These are phyloP conservation scores for Eupristina koningsbergeri DNA, from an alignment of 1,140 invertebrate species.

Conservation along the genomic window DNA sequence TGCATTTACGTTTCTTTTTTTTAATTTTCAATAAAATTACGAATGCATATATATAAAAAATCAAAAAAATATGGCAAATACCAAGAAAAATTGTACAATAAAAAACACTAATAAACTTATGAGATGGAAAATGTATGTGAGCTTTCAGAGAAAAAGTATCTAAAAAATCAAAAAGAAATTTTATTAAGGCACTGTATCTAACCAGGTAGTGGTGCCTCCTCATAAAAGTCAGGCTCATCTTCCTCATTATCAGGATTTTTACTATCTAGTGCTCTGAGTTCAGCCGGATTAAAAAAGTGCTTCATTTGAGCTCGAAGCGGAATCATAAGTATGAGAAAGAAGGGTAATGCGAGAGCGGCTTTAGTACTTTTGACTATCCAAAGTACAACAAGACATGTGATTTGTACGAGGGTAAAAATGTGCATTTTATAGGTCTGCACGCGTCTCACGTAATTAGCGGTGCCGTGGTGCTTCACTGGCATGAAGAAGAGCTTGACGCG, in stretches of 20 bases:
- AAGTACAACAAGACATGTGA: constrained; percentile 83
- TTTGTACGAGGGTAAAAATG: constrained; percentile 89
- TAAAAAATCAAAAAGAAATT: constrained; percentile 14
- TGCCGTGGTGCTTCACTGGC: constrained; percentile 94
- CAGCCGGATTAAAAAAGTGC: constrained; percentile 83
- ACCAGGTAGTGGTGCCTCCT: constrained; percentile 85
- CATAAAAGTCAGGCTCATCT: constrained; percentile 94
- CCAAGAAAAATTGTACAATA: neutral
- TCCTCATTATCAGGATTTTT: constrained; percentile 85
- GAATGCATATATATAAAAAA: neutral
- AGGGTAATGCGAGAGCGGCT: constrained; percentile 91
- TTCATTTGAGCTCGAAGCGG: constrained; percentile 85
- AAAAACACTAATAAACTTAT: neutral
- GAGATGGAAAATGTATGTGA: neutral
- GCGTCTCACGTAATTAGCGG: constrained; percentile 83
- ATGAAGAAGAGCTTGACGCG: constrained; percentile 89
- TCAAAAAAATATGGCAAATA: constrained; percentile 23
- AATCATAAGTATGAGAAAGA: constrained; percentile 92
- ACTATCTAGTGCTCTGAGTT: constrained; percentile 87
- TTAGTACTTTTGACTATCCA: constrained; percentile 92
- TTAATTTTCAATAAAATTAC: neutral
- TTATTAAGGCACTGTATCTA: constrained; percentile 65
- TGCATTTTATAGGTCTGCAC: constrained; percentile 94
- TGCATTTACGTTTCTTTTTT: neutral
- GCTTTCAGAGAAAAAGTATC: neutral